A percentile compares a stretch with the other conserved stretches of the same genome.
Evolutionary conservation across 2,113 vertebrate genomes (phyloP).

Genomic region (Hippolais icterina): DNA sequence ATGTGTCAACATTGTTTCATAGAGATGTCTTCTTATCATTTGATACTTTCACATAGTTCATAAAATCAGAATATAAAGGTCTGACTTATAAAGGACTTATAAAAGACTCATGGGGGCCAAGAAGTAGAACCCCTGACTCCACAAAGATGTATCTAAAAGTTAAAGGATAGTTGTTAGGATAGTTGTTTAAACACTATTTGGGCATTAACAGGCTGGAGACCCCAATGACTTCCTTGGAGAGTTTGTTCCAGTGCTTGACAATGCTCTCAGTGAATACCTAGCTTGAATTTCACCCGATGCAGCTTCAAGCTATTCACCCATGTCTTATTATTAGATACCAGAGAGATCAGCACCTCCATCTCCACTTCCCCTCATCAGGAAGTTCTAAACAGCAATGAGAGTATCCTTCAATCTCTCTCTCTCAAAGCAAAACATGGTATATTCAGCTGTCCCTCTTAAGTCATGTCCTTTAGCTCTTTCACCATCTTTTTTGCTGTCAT

Average conservation of each 20-base stretch:
- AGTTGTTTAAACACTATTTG: background rate
- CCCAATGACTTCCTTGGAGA: background rate
- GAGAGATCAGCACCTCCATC: background rate
- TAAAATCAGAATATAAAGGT: background rate
- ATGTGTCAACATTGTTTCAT: background rate
- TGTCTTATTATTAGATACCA: background rate
- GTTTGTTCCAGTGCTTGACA: background rate
- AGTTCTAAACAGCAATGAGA: background rate
- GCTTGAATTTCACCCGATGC: background rate
- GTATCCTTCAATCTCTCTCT: background rate
- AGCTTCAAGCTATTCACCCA: background rate
- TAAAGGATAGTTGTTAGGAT: background rate
- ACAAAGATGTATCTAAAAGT: background rate
- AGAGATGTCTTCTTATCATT: background rate
- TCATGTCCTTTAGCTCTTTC: background rate
- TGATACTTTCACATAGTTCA: background rate
- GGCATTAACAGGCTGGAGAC: background rate
- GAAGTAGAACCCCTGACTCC: background rate
- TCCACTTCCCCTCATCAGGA: fast-evolving
- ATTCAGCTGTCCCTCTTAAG: background rate
- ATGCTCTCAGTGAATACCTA: background rate
- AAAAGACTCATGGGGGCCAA: background rate
- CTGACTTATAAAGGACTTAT: background rate
- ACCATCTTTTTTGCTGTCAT: background rate
- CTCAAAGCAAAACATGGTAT: background rate